Base-by-base conservation (phyloP, 1,140 invertebrate genomes). In the Pogonognathellus flavescens region DNA sequence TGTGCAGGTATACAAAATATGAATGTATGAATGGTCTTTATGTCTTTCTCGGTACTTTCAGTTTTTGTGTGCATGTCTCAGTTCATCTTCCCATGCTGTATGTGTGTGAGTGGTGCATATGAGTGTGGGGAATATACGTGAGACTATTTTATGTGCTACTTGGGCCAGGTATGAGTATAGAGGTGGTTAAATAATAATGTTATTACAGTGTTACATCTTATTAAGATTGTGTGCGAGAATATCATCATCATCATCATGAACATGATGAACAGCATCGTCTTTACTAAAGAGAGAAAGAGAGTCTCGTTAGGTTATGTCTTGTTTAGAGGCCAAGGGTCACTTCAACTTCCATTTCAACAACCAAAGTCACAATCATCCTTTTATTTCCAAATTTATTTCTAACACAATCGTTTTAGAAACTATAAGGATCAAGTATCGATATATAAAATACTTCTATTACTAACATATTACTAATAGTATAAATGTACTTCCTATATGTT, bases 301-400 rank as follows among this genome's bases (percentile, higher is more conserved):
- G 31, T 13, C 70, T 76, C 70, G 70, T 76, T 76, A 76, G 41
- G 31, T 76, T 76, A 76, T 76, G 70, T 76, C 70, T 76, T 76
- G 70, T 76, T 76, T 76, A 76, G 70, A 50, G 70, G 70, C 70
- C 70, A 76, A 76, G 25, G 70, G 41, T 76, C 70, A 76, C 10
- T 31, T 50, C 62, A 31, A 25, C 62, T 10, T 66, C 70, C 70
- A 76, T 76, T 50, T 31, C 70, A 76, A 1, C 11, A 76, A 76
- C 70, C 70, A 76, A 76, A 76, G 49, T 76, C 31, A 76, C 16
- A 2, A 76, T 76, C 70, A 76, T 31, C 25, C 25, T 49, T 76
- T 76, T 18, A 49, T 76, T 22, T 76, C 70, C 70, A 31, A 14
- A 7, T 25, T 20, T 13, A 25, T 66, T 66, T 41, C 31, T 1